Conservation (phyloP, 2,113 vertebrate genomes). For the Carassius carassius region DNA sequence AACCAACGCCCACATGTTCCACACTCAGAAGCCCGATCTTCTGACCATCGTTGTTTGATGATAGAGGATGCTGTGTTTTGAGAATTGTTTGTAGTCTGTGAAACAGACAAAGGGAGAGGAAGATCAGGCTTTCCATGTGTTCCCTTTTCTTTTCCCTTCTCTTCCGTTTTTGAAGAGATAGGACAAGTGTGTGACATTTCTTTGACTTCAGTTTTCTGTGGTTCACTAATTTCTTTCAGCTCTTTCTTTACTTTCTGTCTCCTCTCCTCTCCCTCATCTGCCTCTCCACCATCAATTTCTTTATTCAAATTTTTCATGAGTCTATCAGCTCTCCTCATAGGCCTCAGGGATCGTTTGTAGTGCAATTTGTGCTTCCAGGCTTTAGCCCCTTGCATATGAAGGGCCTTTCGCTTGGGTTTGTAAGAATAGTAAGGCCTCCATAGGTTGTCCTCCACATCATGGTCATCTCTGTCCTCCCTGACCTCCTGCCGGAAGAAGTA, state of each 20-base stretch:
- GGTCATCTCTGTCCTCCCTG: slow-evolving; percentile 80
- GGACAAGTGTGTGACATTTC: slow-evolving; percentile 23
- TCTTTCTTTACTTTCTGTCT: slow-evolving; percentile 57
- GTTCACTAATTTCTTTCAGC: slow-evolving; percentile 58
- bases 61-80: slow-evolving; percentile 63
- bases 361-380: slow-evolving; percentile 80
- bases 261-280: slow-evolving; percentile 59
- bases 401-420: slow-evolving; percentile 85
- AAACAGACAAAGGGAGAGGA: slow-evolving; percentile 45
- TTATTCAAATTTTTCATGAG: slow-evolving; percentile 66
- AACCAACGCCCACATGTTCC: slow-evolving; percentile 84
- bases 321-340: slow-evolving; percentile 77
- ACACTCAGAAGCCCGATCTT: slow-evolving; percentile 79
- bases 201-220: slow-evolving; percentile 38
- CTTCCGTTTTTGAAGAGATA: slow-evolving; percentile 38
- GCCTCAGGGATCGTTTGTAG: slow-evolving; percentile 75
- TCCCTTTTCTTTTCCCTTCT: slow-evolving; percentile 54
- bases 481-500: slow-evolving; percentile 77
- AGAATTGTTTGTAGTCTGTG: slow-evolving; percentile 61
- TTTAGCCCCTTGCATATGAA: slow-evolving; percentile 77
- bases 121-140: slow-evolving; percentile 43
- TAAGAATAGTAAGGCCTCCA: slow-evolving; percentile 92
- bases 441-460: slow-evolving; percentile 83
- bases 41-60: slow-evolving; percentile 67
- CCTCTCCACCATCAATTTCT: slow-evolving; percentile 62